Conservation (phyloP, 2,888 invertebrate genomes). For the Ectemnius cavifrons region DNA sequence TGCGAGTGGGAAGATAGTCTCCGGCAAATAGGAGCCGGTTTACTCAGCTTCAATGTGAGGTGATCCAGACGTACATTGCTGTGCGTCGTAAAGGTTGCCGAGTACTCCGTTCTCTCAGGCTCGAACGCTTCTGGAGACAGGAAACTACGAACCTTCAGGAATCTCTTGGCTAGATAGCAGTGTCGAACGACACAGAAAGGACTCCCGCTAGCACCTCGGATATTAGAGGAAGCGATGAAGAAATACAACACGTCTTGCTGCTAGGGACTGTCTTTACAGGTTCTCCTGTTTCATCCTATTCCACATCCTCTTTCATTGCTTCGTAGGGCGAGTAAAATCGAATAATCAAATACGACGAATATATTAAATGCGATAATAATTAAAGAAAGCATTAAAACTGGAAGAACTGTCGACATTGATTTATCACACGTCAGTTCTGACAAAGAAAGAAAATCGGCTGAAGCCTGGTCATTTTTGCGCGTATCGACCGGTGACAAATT, state of each 20-base stretch:
- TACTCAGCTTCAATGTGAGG: conserved; percentile 19
- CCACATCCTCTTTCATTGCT: too few relatives aligned
- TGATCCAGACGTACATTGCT: conserved; percentile 2
- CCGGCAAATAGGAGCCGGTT: conserved; percentile 16
- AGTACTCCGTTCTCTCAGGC: not conserved
- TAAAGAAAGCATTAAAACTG: too few relatives aligned
- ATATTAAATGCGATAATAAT: too few relatives aligned
- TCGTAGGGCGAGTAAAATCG: too few relatives aligned
- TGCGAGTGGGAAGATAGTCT: conserved; percentile 10
- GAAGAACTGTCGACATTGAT: too few relatives aligned
- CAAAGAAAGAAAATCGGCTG: too few relatives aligned
- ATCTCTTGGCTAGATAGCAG: conserved; percentile 20
- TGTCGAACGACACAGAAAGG: conserved; percentile 12
- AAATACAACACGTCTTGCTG: conserved; percentile 22
- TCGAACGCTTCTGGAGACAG: not conserved
- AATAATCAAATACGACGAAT: too few relatives aligned
- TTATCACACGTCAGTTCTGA: too few relatives aligned
- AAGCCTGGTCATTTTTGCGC: conserved; percentile 23
- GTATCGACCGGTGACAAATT: conserved; percentile 46
- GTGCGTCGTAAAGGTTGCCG: conserved; percentile 13
- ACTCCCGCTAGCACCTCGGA: not conserved
- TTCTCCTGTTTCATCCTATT: too few relatives aligned
- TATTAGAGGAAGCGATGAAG: conserved; percentile 27
- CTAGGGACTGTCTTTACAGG: not conserved
- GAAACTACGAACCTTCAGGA: conserved; percentile 26